Evolutionary conservation across 64 coral and sea anemone genomes (phyloP), one percentile per base, ranked within the genome.

Genomic region (Montipora efflorescens): DNA sequence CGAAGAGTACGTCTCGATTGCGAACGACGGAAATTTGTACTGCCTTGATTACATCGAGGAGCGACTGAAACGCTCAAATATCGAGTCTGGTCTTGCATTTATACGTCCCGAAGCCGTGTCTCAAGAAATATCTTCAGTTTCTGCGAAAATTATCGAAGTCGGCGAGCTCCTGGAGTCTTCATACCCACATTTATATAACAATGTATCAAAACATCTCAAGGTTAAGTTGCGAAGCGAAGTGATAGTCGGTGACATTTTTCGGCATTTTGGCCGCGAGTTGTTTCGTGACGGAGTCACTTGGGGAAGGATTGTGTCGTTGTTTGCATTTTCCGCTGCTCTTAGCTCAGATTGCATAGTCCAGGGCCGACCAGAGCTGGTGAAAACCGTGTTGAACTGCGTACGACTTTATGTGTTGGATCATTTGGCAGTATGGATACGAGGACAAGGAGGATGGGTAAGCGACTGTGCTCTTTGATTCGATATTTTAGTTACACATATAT

Each of bases 361-460:
- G 25, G 92, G 95, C 16, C 88, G 93, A 68, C 92, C 92, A 74
- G 98, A 99, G n/a, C 92, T 99, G 55, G 98, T 94, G 52, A 96
- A 96, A 88, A 91, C 82, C 25, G 90, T 99, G 36, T 71, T 99
- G 15, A 94, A 81, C 75, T 96, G 92, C 46, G 90, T 96, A 11
- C 84, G 95, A 11, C 23, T 87, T 8, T 99, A 94, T 46, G 91
- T 99, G 7, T 50, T 92, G 52, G 98, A 99, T 80, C 89, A 96
- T 87, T 76, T 99, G 59, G 98, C 98, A 9, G 92, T 94, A 19
- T 99, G 98, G 98, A 94, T 99, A 8, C 92, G 89, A 79, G 92
- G 94, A 25, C 95, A 99, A 76, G 98, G 98, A 4, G 98, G 98
- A 14, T 99, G 98, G 98, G 98, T 99, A 90, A 77, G 97, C 16